Conservation (phyloP, 2,113 vertebrate genomes). For the Lutjanus erythropterus region DNA sequence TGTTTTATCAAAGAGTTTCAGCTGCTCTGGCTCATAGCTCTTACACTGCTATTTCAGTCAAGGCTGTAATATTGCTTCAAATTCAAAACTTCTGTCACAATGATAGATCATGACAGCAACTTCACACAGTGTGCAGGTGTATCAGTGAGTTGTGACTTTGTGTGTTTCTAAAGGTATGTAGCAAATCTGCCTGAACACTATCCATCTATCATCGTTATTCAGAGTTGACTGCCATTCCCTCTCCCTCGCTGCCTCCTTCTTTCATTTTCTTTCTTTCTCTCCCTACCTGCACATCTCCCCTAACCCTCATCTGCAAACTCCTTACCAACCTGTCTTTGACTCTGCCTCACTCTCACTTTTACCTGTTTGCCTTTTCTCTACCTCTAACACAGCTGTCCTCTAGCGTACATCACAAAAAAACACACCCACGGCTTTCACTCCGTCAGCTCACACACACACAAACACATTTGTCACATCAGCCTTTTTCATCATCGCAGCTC, state of each 20-base stretch:
- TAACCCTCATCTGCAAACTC: constrained; percentile 33
- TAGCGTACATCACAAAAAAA: constrained; percentile 40
- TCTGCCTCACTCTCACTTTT: constrained; percentile 36
- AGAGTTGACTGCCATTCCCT: constrained; percentile 13
- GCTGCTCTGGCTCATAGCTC: not conserved
- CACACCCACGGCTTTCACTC: constrained; percentile 29
- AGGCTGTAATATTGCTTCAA: constrained; percentile 33
- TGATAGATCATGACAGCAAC: constrained; percentile 39
- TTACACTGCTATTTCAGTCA: constrained; percentile 6
- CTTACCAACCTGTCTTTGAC: constrained; percentile 47
- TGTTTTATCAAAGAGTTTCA: constrained; percentile 21
- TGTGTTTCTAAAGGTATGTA: constrained; percentile 50
- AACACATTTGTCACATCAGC: constrained; percentile 58
- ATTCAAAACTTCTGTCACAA: constrained; percentile 41
- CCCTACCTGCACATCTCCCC: constrained; percentile 24
- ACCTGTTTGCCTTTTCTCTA: constrained; percentile 31
- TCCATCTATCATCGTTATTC: constrained; percentile 55
- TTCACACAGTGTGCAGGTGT: constrained; percentile 40
- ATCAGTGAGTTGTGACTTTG: constrained; percentile 36
- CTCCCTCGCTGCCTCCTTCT: constrained; percentile 7
- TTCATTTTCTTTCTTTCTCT: constrained; percentile 29
- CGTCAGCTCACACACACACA: constrained; percentile 33
- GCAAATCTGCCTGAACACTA: constrained; percentile 35
- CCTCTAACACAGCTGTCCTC: constrained; percentile 40
- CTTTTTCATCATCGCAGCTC: constrained; percentile 43